These are phyloP conservation scores for Deroplatys truncata DNA, from an alignment of 2,888 invertebrate genomes.

Conservation along the genomic window DNA sequence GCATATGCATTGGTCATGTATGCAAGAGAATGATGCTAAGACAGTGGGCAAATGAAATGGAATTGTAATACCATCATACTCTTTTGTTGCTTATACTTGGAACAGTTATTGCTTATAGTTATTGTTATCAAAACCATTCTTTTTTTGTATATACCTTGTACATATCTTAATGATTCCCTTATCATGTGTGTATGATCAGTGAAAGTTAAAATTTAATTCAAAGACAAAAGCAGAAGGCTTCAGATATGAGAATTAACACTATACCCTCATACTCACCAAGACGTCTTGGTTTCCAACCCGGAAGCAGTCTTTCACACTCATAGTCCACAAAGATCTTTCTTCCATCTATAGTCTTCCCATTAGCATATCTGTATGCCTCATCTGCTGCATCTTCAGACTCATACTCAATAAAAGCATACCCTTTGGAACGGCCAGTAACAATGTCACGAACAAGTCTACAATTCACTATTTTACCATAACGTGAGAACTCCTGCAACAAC, in stretches of 20 bases:
- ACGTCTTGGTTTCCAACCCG: constrained; percentile 80
- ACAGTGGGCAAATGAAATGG: too few relatives aligned
- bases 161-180: too few relatives aligned
- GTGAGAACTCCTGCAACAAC: constrained; percentile 54
- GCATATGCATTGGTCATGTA: too few relatives aligned
- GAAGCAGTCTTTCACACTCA: constrained; percentile 66
- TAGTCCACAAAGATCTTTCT: constrained; percentile 69
- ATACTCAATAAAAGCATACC: constrained; percentile 85
- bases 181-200: too few relatives aligned
- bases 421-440: constrained; percentile 76
- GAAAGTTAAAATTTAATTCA: too few relatives aligned
- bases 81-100: too few relatives aligned
- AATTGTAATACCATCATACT: too few relatives aligned
- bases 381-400: constrained; percentile 56
- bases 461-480: constrained; percentile 61
- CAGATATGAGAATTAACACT: neutral
- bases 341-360: constrained; percentile 61
- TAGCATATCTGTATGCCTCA: constrained; percentile 57
- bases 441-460: constrained; percentile 70
- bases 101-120: too few relatives aligned
- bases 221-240: too few relatives aligned
- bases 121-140: too few relatives aligned
- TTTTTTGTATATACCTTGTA: too few relatives aligned
- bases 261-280: constrained; percentile 48
- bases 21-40: too few relatives aligned